Evolutionary conservation across 2,888 invertebrate species (phyloP).

Genomic region (Drosophila eohydei): DNA sequence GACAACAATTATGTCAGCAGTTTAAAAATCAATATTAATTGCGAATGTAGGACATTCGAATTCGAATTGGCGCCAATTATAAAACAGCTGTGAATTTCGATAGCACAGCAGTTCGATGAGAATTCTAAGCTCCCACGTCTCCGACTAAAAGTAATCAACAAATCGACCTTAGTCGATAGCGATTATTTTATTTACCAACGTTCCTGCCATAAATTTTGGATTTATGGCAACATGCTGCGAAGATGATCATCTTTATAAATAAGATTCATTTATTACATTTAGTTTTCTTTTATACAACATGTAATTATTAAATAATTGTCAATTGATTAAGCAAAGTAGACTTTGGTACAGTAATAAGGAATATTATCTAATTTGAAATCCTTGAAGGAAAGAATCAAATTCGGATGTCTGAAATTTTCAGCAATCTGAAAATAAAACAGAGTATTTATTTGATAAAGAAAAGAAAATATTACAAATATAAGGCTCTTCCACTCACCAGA

Average conservation of each 20-base stretch:
- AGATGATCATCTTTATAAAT: too few species aligned
- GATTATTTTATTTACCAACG: not conserved
- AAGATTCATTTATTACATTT: too few species aligned
- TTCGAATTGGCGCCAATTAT: conserved; percentile 68
- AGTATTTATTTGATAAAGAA: not conserved
- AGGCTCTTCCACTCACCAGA: not conserved
- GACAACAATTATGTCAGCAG: conserved; percentile 70
- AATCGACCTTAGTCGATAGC: not conserved
- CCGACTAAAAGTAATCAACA: not conserved
- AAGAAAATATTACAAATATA: not conserved
- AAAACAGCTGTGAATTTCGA: conserved; percentile 36
- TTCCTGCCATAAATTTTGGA: not conserved
- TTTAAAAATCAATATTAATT: conserved; percentile 63
- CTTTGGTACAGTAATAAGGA: not conserved
- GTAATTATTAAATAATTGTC: not conserved
- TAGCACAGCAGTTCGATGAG: not conserved
- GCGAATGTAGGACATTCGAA: conserved; percentile 70
- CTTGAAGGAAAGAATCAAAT: not conserved
- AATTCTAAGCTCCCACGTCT: not conserved
- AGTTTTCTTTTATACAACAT: too few species aligned
- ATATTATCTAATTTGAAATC: not conserved
- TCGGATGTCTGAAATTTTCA: not conserved
- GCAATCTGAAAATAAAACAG: not conserved
- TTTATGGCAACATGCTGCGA: not conserved
- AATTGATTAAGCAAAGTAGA: not conserved